Evolutionary conservation across 2,888 invertebrate genomes (phyloP).

Genomic region (Mystacides longicornis): DNA sequence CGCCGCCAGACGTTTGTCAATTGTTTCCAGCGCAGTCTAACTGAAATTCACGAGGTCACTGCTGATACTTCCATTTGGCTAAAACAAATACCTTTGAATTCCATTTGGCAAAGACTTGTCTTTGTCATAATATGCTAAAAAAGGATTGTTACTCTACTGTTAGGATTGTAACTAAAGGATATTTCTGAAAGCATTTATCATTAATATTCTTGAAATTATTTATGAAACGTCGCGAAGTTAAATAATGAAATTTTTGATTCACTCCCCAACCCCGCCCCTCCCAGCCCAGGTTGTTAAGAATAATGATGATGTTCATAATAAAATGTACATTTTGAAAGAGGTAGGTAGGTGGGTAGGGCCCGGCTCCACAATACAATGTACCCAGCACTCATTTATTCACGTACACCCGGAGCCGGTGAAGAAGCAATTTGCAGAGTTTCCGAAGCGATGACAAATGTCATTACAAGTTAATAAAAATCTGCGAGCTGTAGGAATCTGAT

Average conservation of each 20-base stretch:
- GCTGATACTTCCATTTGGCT: too few species aligned
- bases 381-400: not conserved
- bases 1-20: too few species aligned
- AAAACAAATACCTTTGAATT: too few species aligned
- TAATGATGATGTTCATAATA: not conserved
- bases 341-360: not conserved
- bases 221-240: not conserved
- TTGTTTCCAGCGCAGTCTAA: too few species aligned
- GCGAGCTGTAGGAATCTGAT: conserved; percentile 2
- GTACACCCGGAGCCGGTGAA: not conserved
- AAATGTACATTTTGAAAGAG: not conserved
- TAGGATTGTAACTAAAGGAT: too few species aligned
- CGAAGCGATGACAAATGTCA: conserved; percentile 27
- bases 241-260: not conserved
- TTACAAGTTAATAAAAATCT: conserved; percentile 27
- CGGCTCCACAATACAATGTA: not conserved
- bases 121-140: too few species aligned
- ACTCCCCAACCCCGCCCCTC: not conserved
- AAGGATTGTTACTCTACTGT: too few species aligned
- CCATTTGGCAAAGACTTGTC: too few species aligned
- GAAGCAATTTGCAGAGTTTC: conserved; percentile 25
- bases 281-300: too few species aligned
- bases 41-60: too few species aligned
- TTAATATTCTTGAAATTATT: too few species aligned
- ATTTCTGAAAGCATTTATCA: too few species aligned